These are phyloP conservation scores for Drosophila sucinea DNA, from an alignment of 1,140 invertebrate species.

Conservation along the genomic window DNA sequence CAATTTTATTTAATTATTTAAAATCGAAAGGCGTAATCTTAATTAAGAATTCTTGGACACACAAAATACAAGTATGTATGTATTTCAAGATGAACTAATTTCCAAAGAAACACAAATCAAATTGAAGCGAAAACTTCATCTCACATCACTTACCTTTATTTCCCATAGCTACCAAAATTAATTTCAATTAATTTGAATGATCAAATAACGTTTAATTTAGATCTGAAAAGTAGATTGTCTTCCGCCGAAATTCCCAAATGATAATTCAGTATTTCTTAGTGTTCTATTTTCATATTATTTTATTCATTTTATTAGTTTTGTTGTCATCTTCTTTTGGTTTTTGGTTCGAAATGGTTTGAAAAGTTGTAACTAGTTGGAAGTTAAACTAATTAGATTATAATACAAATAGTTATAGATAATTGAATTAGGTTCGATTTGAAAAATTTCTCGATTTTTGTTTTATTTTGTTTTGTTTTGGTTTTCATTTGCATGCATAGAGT, in stretches of 20 bases:
- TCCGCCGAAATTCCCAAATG: background rate
- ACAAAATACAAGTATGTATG: no score
- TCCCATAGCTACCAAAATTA: no score
- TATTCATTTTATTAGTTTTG: constrained; percentile 60
- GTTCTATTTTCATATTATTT: constrained; percentile 20
- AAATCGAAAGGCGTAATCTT: no score
- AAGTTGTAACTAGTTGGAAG: constrained; percentile 27
- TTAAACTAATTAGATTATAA: constrained; percentile 69
- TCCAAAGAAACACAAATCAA: no score
- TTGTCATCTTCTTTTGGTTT: constrained; percentile 25
- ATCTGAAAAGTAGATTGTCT: no score
- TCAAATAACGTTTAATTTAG: no score
- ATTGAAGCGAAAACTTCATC: no score
- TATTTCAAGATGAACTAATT: no score
- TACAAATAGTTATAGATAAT: constrained; percentile 73
- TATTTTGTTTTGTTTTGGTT: constrained; percentile 7
- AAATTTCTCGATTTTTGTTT: constrained; percentile 26
- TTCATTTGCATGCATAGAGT: constrained; percentile 10
- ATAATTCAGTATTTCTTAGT: background rate
- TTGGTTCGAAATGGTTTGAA: constrained; percentile 43
- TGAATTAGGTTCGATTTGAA: constrained; percentile 51
- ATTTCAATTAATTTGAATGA: no score
- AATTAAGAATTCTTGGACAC: no score
- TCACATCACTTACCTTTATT: no score
- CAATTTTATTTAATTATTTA: no score